Conservation (phyloP, 2,113 vertebrate genomes). For the Lucifuga dentata region DNA sequence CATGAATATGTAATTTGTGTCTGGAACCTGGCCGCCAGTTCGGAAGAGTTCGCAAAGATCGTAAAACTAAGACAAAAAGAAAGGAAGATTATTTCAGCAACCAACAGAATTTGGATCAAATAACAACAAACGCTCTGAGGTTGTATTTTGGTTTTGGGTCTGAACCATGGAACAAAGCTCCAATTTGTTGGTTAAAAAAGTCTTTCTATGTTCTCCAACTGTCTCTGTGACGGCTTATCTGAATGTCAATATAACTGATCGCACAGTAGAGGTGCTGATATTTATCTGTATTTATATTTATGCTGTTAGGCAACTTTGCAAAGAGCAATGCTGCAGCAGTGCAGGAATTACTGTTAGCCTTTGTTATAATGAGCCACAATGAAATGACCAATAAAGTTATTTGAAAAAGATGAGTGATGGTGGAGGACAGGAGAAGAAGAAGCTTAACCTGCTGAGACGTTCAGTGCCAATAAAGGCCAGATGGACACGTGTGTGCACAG, state of each 20-base stretch:
- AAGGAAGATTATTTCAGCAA: not conserved
- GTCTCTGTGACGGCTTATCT: conserved; percentile 7
- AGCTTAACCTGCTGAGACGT: too few relatives aligned
- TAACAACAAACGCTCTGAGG: too few relatives aligned
- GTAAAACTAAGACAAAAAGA: conserved; percentile 88
- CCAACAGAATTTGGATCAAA: too few relatives aligned
- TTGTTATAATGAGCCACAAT: too few relatives aligned
- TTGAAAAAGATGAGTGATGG: too few relatives aligned
- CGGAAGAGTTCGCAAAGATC: conserved; percentile 97
- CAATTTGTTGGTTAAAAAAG: too few relatives aligned
- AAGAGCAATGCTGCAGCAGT: not conserved
- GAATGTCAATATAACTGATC: not conserved
- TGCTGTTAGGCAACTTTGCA: not conserved
- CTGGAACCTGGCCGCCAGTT: conserved; percentile 97
- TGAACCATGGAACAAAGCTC: too few relatives aligned
- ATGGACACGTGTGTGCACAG: too few relatives aligned
- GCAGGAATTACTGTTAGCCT: not conserved
- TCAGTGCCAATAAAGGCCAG: too few relatives aligned
- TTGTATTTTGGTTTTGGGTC: too few relatives aligned
- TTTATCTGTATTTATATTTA: conserved; percentile 32
- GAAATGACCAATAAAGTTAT: too few relatives aligned
- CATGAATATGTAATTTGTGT: conserved; percentile 99
- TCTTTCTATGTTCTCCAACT: conserved; percentile 13
- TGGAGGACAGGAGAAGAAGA: too few relatives aligned
- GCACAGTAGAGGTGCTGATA: not conserved